Base-by-base conservation (phyloP, 2,797 vertebrate genomes). In the Siniperca obscura region DNA sequence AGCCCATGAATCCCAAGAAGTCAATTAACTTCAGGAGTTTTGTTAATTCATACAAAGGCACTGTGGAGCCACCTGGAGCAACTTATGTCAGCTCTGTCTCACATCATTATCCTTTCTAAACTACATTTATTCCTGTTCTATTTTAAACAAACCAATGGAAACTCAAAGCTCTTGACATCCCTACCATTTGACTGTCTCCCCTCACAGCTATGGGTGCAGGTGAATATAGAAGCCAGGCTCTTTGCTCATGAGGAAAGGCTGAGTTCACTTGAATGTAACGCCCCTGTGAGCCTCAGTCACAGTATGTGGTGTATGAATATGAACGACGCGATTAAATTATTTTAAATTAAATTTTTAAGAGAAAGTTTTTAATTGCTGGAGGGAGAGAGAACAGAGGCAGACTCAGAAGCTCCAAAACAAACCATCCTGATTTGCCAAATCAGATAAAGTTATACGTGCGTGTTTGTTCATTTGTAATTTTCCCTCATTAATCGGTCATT, bases 291-390 rank as follows among this genome's bases (percentile, higher is more conserved):
- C 40, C 64, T 64, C 36, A 4, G 78, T 80, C 82, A 70, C 87
- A 83, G 86, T 27, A 64, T 64, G 85, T 14, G 66, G 64, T 10
- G 44, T n/a, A 85, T 91, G 85, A 92, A 90, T 90, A 90, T 92
- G 80, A 80, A 90, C 80, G 80, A 72, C 1, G 2, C 11, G 65
- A 76, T 75, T 87, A 87, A 77, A 89, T 80, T 30, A 2, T 30
- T 30, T 30, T 30, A 30, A 30, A 30, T 30, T 30, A 2, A 30
- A 30, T 30, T 30, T 30, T 30, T 30, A 76, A 86, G 57, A 76
- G 52, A 69, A 80, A 70, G 12, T 48, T 82, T 85, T 83, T 67
- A 38, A 76, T 62, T 74, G 72, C 79, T 57, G 3, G 59, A 74
- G 57, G 69, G 55, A 69, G 42, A 81, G 12, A 78, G 67, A 74